Conservation (phyloP, 2,797 vertebrate genomes). For the Ataeniobius toweri region DNA sequence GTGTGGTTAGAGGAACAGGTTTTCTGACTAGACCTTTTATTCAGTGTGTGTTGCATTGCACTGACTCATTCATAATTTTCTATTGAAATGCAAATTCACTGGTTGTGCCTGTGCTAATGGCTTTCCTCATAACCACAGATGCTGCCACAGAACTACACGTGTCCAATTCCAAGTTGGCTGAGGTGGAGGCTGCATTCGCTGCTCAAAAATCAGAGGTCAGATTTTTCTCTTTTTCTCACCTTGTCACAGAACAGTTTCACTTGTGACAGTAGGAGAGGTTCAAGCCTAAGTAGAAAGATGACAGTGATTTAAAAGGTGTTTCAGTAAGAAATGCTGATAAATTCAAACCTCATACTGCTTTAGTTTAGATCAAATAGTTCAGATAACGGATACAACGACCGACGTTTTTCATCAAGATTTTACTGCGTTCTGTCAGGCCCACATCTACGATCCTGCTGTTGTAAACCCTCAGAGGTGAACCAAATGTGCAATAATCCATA, state of each 20-base stretch:
- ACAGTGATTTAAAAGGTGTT: neutral
- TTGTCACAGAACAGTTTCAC: neutral
- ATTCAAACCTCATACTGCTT: neutral
- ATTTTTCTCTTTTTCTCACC: neutral
- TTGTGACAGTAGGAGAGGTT: neutral
- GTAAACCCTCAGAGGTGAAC: neutral
- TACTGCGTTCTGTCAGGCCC: neutral
- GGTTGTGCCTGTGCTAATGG: neutral
- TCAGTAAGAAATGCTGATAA: neutral
- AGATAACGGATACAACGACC: neutral
- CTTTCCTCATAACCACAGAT: slow-evolving; percentile 67
- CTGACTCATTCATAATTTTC: too few relatives aligned
- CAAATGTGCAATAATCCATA: neutral
- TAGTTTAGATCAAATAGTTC: neutral
- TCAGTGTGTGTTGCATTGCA: too few relatives aligned
- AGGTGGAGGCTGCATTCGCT: slow-evolving; percentile 84
- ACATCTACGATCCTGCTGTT: neutral
- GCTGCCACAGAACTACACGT: slow-evolving; percentile 85
- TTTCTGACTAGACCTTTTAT: neutral
- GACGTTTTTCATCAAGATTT: neutral
- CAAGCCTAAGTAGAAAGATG: too few relatives aligned
- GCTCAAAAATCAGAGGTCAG: slow-evolving; percentile 90
- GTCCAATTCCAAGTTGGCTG: slow-evolving; percentile 84
- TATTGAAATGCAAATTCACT: neutral
- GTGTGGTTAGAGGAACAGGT: neutral